phyloP scores from a whole-genome alignment of 2,113 vertebrate genomes.

The Osmerus mordax region DNA sequence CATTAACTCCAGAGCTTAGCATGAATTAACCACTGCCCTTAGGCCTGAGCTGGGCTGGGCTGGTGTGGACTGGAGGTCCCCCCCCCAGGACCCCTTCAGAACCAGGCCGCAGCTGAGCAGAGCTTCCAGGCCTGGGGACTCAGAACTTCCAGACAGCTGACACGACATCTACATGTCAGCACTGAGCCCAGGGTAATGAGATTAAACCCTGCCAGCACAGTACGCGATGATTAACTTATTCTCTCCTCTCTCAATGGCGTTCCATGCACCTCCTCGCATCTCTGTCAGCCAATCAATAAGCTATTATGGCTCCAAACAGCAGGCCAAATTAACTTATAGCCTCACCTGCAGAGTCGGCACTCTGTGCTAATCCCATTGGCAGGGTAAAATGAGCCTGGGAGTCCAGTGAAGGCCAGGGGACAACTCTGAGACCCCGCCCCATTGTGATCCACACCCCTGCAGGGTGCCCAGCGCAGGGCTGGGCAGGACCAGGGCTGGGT shows the following conservation, averaged over 20 bases:
- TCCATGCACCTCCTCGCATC: conserved; percentile 57
- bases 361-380: conserved; percentile 68
- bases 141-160: conserved; percentile 33
- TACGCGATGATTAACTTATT: conserved; percentile 73
- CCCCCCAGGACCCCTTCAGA: conserved; percentile 34
- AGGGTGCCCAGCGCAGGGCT: too few species aligned
- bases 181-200: conserved; percentile 58
- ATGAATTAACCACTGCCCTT: conserved; percentile 35
- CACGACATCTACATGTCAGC: conserved; percentile 34
- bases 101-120: conserved; percentile 36
- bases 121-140: conserved; percentile 28
- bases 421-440: conserved; percentile 30
- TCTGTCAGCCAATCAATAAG: conserved; percentile 76
- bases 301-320: conserved; percentile 73
- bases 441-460: conserved; percentile 10
- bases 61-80: conserved; percentile 32
- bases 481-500: too few species aligned
- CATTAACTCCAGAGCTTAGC: conserved; percentile 51
- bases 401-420: conserved; percentile 36
- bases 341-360: conserved; percentile 71
- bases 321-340: conserved; percentile 71
- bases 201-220: conserved; percentile 63
- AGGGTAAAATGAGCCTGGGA: conserved; percentile 49
- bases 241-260: conserved; percentile 51
- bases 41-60: conserved; percentile 7